A percentile compares a stretch with the other conserved stretches of the same genome.
Conservation (phyloP, 2,888 invertebrate species). For the Amblyjoppa proteus region DNA sequence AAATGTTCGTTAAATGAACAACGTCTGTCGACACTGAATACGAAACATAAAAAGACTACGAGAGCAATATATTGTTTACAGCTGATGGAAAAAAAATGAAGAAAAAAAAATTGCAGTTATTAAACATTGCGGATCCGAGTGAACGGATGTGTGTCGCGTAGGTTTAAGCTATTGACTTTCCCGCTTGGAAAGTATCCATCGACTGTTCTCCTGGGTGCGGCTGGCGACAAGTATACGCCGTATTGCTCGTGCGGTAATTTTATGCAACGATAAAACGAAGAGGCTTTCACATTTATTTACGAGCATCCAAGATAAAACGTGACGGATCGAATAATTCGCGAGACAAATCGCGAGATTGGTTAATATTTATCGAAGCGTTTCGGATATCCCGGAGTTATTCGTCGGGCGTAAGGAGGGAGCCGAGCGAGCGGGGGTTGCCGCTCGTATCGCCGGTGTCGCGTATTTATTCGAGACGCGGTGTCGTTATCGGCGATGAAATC, state of each 20-base stretch:
- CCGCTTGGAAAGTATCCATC: conserved; percentile 25
- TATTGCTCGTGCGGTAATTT: conserved; percentile 56
- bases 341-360: conserved; percentile 22
- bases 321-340: conserved; percentile 36
- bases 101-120: not conserved
- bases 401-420: no score
- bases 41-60: not conserved
- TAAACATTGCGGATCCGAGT: not conserved
- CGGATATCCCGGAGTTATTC: not conserved
- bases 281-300: conserved; percentile 57
- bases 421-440: not conserved
- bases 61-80: not conserved
- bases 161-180: conserved; percentile 54
- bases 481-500: conserved; percentile 61
- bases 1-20: not conserved
- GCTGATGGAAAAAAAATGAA: not conserved
- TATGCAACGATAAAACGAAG: conserved; percentile 59
- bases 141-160: conserved; percentile 23
- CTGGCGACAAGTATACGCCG: conserved; percentile 50
- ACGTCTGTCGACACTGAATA: not conserved
- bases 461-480: conserved; percentile 54
- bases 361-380: conserved; percentile 41
- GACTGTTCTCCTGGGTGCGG: conserved; percentile 54
- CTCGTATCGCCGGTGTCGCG: conserved; percentile 21
- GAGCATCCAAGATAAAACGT: conserved; percentile 27